Percentiles rank a stretch among this genome's conserved stretches.
These are phyloP conservation scores for Tylochromis polylepis DNA, from an alignment of 2,113 vertebrate genomes.

Conservation along the genomic window DNA sequence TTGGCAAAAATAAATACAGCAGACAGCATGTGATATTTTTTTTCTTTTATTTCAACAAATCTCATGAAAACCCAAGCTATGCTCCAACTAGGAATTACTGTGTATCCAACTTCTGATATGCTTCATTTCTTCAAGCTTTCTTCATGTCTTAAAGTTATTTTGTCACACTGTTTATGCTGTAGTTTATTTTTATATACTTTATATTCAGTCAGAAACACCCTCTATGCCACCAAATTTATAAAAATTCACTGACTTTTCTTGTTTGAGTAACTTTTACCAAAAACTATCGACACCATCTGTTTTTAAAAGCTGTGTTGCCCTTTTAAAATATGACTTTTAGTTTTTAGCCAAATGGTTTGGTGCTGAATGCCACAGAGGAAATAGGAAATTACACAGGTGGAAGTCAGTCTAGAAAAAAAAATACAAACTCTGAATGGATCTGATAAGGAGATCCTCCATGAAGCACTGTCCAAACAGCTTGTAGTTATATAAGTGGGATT, in stretches of 20 bases:
- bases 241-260: background rate
- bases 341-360: background rate
- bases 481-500: conserved; percentile 37
- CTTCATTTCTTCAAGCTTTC: background rate
- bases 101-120: background rate
- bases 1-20: background rate
- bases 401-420: background rate
- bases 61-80: background rate
- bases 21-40: background rate
- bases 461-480: conserved; percentile 21
- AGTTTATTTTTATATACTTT: background rate
- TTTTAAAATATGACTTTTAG: background rate
- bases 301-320: background rate
- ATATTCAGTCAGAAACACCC: background rate
- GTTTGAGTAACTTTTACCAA: background rate
- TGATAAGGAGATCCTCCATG: background rate
- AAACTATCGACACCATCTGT: background rate
- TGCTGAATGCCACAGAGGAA: background rate
- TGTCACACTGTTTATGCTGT: background rate
- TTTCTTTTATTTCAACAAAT: background rate
- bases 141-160: background rate
- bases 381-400: background rate
- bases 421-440: background rate
- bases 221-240: background rate
- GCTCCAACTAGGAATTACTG: background rate